Percentiles rank a stretch among this genome's conserved stretches.
Evolutionary conservation across 2,113 vertebrate species (phyloP).

Genomic region (Nyctibius bracteatus): DNA sequence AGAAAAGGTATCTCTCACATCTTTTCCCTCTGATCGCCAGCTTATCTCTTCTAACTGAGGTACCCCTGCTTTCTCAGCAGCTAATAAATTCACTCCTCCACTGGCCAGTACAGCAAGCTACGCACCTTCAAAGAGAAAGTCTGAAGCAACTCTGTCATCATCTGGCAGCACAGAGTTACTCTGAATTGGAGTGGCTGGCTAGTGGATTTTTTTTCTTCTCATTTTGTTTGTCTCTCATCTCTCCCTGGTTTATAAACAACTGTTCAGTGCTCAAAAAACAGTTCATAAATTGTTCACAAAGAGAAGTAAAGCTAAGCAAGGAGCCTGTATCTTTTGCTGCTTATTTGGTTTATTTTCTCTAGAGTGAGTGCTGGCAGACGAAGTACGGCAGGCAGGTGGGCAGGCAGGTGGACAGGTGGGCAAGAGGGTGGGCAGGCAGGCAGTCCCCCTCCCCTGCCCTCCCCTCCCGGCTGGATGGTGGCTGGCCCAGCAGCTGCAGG

Average conservation of each 20-base stretch:
- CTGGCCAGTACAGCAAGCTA: background rate
- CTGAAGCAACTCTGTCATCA: background rate
- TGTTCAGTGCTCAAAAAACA: background rate
- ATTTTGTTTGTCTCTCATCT: background rate
- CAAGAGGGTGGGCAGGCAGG: background rate
- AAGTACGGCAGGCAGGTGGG: background rate
- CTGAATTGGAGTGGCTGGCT: background rate
- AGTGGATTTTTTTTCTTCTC: background rate
- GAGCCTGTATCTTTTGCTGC: background rate
- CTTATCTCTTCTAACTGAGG: background rate
- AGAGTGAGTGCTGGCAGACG: background rate
- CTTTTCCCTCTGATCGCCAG: background rate
- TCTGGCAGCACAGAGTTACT: background rate
- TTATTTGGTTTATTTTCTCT: background rate
- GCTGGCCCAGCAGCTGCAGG: background rate
- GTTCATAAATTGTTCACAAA: background rate
- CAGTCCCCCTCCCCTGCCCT: slow-evolving; percentile 2
- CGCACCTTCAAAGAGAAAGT: background rate
- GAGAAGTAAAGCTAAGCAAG: background rate
- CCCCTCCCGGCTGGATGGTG: background rate
- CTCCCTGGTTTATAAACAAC: background rate
- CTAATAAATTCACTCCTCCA: background rate
- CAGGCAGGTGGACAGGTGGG: background rate
- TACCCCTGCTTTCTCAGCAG: background rate
- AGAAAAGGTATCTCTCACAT: background rate